A percentile compares a stretch with the other conserved stretches of the same genome.
Conservation (phyloP, 2,113 vertebrate genomes). For the Megaceryle maxima region DNA sequence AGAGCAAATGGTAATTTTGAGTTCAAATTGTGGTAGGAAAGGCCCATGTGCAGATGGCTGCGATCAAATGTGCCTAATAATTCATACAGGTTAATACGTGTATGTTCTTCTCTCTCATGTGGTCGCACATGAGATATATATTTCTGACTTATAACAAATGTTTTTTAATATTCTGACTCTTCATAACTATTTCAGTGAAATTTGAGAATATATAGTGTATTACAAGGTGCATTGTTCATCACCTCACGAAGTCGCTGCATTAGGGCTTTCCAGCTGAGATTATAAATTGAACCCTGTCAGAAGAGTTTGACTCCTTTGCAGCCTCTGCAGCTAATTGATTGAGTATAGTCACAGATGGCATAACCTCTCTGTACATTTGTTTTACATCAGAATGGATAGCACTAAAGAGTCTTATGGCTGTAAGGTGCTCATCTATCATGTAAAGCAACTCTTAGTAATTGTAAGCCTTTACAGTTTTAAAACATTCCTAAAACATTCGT, state of each 20-base stretch:
- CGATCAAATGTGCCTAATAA: neutral
- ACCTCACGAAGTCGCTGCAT: neutral
- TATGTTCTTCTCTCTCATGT: neutral
- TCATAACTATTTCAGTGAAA: neutral
- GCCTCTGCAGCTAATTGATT: neutral
- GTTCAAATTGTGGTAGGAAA: neutral
- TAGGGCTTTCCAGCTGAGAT: neutral
- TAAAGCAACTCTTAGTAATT: neutral
- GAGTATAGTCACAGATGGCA: neutral
- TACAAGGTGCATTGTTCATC: neutral
- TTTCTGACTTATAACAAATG: neutral
- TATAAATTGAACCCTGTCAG: neutral
- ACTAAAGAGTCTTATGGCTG: neutral
- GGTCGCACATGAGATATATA: neutral
- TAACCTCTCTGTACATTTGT: neutral
- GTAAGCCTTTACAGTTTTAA: neutral
- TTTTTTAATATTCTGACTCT: neutral
- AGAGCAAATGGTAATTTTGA: neutral
- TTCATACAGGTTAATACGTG: fast-evolving
- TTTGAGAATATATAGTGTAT: neutral
- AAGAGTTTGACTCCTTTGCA: neutral
- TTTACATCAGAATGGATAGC: neutral
- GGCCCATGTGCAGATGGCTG: neutral
- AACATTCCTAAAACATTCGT: neutral
- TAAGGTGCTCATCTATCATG: neutral